Conservation (phyloP, 2,888 invertebrate genomes). For the Folsomia candida region DNA sequence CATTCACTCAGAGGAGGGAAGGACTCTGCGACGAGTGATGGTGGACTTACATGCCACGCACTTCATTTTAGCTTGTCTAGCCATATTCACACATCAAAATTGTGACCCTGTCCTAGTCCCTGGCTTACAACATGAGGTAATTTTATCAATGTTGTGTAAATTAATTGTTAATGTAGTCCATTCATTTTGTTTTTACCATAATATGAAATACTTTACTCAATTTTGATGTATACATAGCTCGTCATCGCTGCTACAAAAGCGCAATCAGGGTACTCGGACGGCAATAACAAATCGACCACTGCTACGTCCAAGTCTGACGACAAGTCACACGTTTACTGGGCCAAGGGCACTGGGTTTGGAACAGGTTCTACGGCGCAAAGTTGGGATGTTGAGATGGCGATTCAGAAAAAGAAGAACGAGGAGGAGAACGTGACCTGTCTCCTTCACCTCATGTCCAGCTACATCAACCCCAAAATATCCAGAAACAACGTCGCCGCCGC, state of each 20-base stretch:
- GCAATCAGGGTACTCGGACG: slow-evolving; percentile 51
- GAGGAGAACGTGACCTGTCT: slow-evolving; percentile 90
- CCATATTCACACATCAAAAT: slow-evolving; percentile 71
- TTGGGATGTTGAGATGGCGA: slow-evolving; percentile 95
- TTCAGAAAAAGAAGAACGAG: slow-evolving; percentile 81
- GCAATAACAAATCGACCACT: slow-evolving; percentile 10
- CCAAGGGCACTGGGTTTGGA: slow-evolving; percentile 94
- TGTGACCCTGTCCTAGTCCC: slow-evolving; percentile 52
- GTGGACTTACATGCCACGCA: slow-evolving; percentile 82
- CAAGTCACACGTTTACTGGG: slow-evolving; percentile 83
- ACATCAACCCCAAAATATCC: slow-evolving; percentile 68
- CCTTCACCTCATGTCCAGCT: slow-evolving; percentile 78
- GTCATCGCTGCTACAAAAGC: slow-evolving; percentile 52
- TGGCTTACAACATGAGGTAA: slow-evolving; percentile 55
- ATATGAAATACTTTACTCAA: background rate
- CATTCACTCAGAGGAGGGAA: slow-evolving; percentile 72
- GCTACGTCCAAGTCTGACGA: slow-evolving; percentile 60
- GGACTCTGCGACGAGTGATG: slow-evolving; percentile 71
- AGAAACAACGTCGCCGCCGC: background rate
- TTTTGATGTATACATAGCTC: slow-evolving; percentile 23
- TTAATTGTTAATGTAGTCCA: no score
- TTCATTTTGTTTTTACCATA: background rate
- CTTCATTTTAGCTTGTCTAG: slow-evolving; percentile 79
- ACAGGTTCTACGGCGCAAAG: slow-evolving; percentile 92
- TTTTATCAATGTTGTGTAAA: background rate